Base-by-base conservation (phyloP, 2,888 invertebrate genomes). In the Hybos culiciformis region DNA sequence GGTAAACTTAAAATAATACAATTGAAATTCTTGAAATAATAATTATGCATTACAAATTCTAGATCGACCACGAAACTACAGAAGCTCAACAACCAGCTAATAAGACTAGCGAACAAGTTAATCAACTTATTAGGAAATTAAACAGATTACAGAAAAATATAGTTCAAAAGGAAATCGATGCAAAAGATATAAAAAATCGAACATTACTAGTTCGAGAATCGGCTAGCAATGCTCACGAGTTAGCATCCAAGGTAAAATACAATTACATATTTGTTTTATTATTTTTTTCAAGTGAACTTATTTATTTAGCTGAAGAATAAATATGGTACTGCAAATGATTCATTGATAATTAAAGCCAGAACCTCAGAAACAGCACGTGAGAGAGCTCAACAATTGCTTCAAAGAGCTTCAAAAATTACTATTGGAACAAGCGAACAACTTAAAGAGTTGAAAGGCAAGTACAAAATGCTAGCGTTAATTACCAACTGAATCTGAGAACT, bases 21-120 rank as follows among this genome's bases (percentile, higher is more conserved):
- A n/a, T 23, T 23, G 23, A 7, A 23, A 7, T 23, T 23, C 23
- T 23, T 7, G 5, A 2, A 17, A 24, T 18, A 37, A 43, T 8
- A 29, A 37, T 39, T 41, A 24, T 26, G 45, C 43, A 36, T 31
- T 40, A 39, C 26, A 39, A 17, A 37, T 42, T 37, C 45, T 68
- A 92, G 71, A 92, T 94, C 62, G 80, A 80, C 21, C 72, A 74
- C 48, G 83, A 87, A 66, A 90, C 88, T 0, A 75, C 74, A 45
- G 77, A 79, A 49, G 91, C 91, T 0, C 82, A 84, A 55, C 73
- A 73, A 43, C 82, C 83, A 54, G 85, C 92, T 0, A 80, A 81
- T 51, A 75, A 77, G 50, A 90, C 91, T 1, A 75, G 81, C 37
- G 69, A 72, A n/a, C 77, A 83, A 51, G 84, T 94, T 1, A 77